Conservation (phyloP, 2,797 vertebrate genomes). For the Scleropages formosus region DNA sequence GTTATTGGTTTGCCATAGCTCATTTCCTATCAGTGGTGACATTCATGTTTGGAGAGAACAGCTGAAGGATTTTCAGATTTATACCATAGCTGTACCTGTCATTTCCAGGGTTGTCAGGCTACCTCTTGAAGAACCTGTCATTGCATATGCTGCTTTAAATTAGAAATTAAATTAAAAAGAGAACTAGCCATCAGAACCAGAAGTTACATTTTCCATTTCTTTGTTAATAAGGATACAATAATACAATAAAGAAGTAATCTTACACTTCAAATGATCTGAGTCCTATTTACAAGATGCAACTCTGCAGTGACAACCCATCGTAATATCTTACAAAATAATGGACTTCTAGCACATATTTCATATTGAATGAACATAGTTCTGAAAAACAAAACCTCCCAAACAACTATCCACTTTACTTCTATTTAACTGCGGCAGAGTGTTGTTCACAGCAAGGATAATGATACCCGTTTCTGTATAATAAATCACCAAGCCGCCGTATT, state of each 20-base stretch:
- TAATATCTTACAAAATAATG: conserved; percentile 10
- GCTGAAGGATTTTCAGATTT: conserved; percentile 19
- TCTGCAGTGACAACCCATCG: conserved; percentile 2
- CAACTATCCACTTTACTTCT: conserved; percentile 45
- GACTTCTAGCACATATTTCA: neutral
- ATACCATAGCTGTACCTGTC: neutral
- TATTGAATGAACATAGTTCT: neutral
- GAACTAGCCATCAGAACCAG: neutral
- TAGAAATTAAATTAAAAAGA: conserved; percentile 17
- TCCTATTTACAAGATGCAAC: neutral
- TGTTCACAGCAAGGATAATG: conserved; percentile 48
- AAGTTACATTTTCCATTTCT: conserved; percentile 1
- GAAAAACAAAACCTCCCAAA: conserved; percentile 37
- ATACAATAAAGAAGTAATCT: conserved; percentile 6
- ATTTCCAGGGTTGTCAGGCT: neutral
- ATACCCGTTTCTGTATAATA: conserved; percentile 50
- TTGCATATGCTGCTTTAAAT: neutral
- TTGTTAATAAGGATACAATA: no score
- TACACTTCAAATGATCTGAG: neutral
- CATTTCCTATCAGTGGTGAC: conserved; percentile 12
- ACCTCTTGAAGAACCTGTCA: neutral
- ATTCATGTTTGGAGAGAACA: conserved; percentile 13
- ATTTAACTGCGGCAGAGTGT: conserved; percentile 44
- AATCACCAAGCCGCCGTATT: conserved; percentile 31
- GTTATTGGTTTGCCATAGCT: neutral